Base-by-base conservation (phyloP, 2,113 vertebrate species). In the Entelurus aequoreus region DNA sequence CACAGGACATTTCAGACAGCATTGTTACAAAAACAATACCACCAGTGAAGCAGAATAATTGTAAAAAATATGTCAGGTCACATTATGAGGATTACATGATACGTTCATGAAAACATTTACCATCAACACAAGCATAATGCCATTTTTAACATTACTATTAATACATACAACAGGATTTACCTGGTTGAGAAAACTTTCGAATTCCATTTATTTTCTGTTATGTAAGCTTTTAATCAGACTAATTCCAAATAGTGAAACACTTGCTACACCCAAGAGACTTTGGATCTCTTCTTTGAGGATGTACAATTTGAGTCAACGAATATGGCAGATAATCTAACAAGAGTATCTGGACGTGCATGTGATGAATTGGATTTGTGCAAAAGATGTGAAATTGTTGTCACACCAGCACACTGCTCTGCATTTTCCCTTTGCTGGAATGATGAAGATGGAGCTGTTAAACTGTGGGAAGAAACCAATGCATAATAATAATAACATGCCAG, bases 211-310 rank as follows among this genome's bases (percentile, higher is more conserved):
- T 42, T 3, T 42, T 42, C 40, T 42, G 40, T 42, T 42, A 28
- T 28, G 28, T 28, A 12, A 46, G 42, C 9, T 46, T 46, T 12
- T 12, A 46, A 46, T 46, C 42, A 46, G 8, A 51, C 6, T n/a
- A 9, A 51, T 16, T 21, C 13, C n/a, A 51, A 6, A 51, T 4
- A 4, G 49, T 51, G 8, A 51, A 4, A 51, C 4, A 13, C 10
- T 7, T 4, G 48, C 53, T 76, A 87, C 4, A 89, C 87, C 87
- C 88, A 88, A 0, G 81, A 76, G 48, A 83, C 76, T 53, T 77
- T 80, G 47, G 78, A 62, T 52, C 9, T 74, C 12, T 61, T 35
- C 11, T 77, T 44, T 38, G n/a, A 53, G 36, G 50, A 51, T 15
- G 11, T 11, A 46, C 10, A 46, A 46, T 12, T 46, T 11, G 12